These are phyloP conservation scores for Lates calcarifer DNA, from an alignment of 2,113 vertebrate species.

Conservation along the genomic window DNA sequence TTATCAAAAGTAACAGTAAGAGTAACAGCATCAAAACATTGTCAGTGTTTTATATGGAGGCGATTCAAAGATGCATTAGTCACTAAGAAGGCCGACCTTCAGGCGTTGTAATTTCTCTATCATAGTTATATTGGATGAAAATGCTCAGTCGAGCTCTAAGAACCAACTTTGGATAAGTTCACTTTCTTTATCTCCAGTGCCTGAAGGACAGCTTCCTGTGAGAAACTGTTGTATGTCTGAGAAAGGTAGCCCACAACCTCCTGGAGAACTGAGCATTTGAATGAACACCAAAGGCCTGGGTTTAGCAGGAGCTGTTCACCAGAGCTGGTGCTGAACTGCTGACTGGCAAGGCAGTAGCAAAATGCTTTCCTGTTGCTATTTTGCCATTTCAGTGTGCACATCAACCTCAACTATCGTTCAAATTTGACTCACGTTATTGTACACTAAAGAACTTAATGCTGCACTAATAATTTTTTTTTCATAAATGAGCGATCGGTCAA, in stretches of 20 bases:
- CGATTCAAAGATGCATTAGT: background rate
- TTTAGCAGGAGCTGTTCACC: slow-evolving; percentile 56
- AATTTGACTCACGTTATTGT: background rate
- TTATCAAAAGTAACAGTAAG: no score
- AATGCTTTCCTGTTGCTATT: background rate
- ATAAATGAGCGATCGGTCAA: background rate
- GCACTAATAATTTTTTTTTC: background rate
- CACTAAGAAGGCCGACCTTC: slow-evolving; percentile 7
- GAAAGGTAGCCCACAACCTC: background rate
- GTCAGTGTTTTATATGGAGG: background rate
- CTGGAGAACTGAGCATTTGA: background rate
- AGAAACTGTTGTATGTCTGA: background rate
- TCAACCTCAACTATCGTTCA: background rate
- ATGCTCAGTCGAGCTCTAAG: background rate
- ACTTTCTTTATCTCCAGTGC: background rate
- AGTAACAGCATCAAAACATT: background rate
- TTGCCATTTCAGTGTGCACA: background rate
- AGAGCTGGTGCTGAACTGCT: slow-evolving; percentile 55
- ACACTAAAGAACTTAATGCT: background rate
- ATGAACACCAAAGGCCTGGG: background rate
- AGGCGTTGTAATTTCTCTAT: background rate
- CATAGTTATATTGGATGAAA: slow-evolving; percentile 1
- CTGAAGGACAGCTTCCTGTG: background rate
- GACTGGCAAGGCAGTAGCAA: slow-evolving; percentile 4
- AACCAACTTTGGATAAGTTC: background rate